Evolutionary conservation across 1,140 invertebrate genomes (phyloP).

Genomic region (Catajapyx aquilonaris): DNA sequence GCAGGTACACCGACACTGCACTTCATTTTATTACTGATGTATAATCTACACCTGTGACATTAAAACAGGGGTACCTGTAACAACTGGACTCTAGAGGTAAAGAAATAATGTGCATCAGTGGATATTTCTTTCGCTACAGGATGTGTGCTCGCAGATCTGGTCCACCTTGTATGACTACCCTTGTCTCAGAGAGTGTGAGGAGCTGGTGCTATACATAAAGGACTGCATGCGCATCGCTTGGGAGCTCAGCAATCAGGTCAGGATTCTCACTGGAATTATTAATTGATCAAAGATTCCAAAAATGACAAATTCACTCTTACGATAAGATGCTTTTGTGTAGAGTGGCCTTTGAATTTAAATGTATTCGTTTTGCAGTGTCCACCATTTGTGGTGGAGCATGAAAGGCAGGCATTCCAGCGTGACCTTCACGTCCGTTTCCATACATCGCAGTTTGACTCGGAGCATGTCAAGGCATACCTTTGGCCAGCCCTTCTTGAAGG

Average conservation of each 20-base stretch:
- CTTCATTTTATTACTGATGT: no score
- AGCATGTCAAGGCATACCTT: slow-evolving; percentile 37
- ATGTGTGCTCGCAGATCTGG: slow-evolving; percentile 39
- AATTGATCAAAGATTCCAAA: slow-evolving; percentile 9
- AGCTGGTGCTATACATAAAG: slow-evolving; percentile 35
- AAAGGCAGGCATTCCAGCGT: slow-evolving; percentile 28
- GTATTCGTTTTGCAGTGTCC: slow-evolving; percentile 23
- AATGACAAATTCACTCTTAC: background rate
- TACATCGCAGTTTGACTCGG: slow-evolving; percentile 31
- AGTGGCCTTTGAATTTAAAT: no score
- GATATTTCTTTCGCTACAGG: slow-evolving; percentile 24
- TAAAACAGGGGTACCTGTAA: no score
- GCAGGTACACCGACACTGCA: no score
- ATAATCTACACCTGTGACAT: no score
- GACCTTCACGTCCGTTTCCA: slow-evolving; percentile 41
- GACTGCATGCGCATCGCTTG: slow-evolving; percentile 42
- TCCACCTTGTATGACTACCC: slow-evolving; percentile 54
- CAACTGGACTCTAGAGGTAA: no score
- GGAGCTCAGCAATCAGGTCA: slow-evolving; percentile 32
- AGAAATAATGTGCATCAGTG: no score
- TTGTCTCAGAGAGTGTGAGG: slow-evolving; percentile 35
- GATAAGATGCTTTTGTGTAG: no score
- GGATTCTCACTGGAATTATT: no score
- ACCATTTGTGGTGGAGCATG: slow-evolving; percentile 30
- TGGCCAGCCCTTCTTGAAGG: slow-evolving; percentile 47